Conservation (phyloP, 92 coral and sea anemone genomes). For the Muricea muricata region DNA sequence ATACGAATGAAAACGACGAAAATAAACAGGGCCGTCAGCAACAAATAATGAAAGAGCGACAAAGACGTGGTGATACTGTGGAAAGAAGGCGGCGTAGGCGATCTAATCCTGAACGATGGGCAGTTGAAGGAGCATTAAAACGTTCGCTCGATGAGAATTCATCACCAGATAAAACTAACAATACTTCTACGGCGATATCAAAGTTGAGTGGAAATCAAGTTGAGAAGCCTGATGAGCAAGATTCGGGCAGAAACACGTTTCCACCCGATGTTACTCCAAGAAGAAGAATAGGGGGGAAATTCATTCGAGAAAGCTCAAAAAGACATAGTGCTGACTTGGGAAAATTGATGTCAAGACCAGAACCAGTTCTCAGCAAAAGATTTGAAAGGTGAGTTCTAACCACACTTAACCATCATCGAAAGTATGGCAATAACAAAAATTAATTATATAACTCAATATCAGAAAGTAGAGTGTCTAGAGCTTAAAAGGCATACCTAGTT, state of each 20-base stretch:
- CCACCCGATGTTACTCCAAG: constrained; percentile 34
- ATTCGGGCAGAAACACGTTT: neutral
- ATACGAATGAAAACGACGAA: neutral
- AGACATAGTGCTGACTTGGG: constrained; percentile 51
- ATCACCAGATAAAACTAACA: neutral
- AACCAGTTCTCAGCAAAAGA: neutral
- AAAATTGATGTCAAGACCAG: constrained; percentile 41
- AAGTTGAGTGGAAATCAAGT: neutral
- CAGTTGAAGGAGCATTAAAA: constrained; percentile 2
- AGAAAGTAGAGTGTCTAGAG: no score
- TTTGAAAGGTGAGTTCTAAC: constrained; percentile 13
- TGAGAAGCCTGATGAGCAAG: neutral
- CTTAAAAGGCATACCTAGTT: no score
- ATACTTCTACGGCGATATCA: neutral
- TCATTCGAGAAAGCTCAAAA: constrained; percentile 31
- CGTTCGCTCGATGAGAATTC: neutral
- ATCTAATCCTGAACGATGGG: constrained; percentile 23
- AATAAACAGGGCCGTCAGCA: neutral
- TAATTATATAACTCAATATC: no score
- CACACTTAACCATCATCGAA: no score
- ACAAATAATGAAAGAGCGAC: neutral
- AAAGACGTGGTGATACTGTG: neutral
- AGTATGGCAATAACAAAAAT: no score
- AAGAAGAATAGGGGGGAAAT: constrained; percentile 37
- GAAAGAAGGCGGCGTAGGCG: constrained; percentile 18